A percentile compares a stretch with the other conserved stretches of the same genome.
Conservation (phyloP, 2,797 vertebrate species). For the Tadarida brasiliensis region DNA sequence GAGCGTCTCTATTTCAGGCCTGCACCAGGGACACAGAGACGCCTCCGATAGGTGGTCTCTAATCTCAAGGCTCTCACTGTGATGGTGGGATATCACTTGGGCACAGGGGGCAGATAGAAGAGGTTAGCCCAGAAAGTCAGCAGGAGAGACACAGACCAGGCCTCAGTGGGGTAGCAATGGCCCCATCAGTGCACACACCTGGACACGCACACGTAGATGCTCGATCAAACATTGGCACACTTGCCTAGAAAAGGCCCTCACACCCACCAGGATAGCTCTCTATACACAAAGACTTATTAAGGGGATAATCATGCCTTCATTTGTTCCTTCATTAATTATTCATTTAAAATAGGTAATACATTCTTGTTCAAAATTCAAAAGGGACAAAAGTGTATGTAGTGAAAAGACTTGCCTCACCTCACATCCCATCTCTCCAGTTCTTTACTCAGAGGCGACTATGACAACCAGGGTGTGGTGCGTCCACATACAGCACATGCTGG, state of each 20-base stretch:
- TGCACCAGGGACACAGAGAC: background rate
- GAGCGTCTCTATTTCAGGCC: background rate
- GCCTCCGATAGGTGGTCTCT: background rate
- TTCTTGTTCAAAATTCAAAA: conserved; percentile 1
- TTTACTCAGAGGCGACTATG: background rate
- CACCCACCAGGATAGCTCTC: background rate
- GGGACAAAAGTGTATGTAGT: background rate
- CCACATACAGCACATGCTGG: too few species aligned
- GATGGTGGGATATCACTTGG: background rate
- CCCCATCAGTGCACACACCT: background rate
- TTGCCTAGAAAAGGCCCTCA: background rate
- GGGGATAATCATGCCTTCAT: background rate
- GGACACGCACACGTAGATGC: accelerated
- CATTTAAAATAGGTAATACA: background rate
- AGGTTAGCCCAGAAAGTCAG: background rate
- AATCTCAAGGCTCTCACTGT: background rate
- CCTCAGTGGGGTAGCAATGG: background rate
- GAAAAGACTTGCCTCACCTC: background rate
- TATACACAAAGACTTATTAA: background rate
- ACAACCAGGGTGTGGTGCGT: background rate
- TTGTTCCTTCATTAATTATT: background rate
- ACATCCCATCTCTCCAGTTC: background rate
- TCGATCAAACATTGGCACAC: background rate
- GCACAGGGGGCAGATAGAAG: background rate
- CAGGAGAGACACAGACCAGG: background rate